Evolutionary conservation across 1,140 invertebrate species (phyloP).

Genomic region (Atta colombica): DNA sequence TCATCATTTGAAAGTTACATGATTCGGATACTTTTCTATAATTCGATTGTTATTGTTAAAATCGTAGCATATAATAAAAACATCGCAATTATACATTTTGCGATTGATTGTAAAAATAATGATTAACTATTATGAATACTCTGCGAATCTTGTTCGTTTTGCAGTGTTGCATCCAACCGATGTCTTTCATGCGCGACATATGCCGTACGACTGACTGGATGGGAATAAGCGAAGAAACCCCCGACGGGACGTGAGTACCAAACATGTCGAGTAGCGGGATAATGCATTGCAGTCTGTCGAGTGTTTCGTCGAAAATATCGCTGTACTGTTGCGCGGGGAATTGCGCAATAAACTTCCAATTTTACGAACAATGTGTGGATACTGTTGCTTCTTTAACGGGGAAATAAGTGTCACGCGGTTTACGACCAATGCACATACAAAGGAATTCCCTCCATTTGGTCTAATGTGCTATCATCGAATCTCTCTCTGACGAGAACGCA

Average conservation of each 20-base stretch:
- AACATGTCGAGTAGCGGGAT: conserved; percentile 58
- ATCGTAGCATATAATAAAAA: neutral
- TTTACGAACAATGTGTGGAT: conserved; percentile 48
- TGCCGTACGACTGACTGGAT: conserved; percentile 54
- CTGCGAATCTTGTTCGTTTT: neutral
- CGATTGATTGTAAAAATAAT: neutral
- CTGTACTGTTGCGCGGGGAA: conserved; percentile 20
- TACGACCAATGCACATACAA: neutral
- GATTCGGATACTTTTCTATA: too few relatives aligned
- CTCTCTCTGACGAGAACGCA: neutral
- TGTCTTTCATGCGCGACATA: conserved; percentile 48
- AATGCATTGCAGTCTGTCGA: conserved; percentile 57
- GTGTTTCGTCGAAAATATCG: conserved; percentile 67
- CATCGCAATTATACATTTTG: neutral
- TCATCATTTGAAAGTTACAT: too few relatives aligned
- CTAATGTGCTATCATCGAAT: neutral
- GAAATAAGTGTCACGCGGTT: neutral
- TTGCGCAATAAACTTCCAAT: conserved; percentile 70
- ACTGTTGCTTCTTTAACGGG: conserved; percentile 32
- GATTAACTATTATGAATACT: neutral
- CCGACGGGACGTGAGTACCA: conserved; percentile 49
- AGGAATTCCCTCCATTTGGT: neutral
- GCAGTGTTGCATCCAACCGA: neutral
- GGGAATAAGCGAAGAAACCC: conserved; percentile 62
- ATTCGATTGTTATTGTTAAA: too few relatives aligned